Base-by-base conservation (phyloP, 1,140 invertebrate genomes). In the Drosophila micromelanica region DNA sequence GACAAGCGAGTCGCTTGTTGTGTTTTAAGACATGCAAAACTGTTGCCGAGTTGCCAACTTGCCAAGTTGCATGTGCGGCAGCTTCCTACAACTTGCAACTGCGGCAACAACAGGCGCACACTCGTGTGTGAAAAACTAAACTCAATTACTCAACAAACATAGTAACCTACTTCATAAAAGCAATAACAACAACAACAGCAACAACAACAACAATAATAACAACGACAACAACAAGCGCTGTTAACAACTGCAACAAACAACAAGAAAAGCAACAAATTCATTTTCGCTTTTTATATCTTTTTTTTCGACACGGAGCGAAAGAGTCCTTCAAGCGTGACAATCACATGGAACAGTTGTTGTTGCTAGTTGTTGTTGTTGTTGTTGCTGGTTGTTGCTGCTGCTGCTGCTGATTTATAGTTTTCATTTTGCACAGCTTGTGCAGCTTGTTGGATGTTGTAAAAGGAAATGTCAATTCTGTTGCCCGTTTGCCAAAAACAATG, bases 321-420 rank as follows among this genome's bases (percentile, higher is more conserved):
- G 87, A 89, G 84, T 89, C 84, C 84, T 89, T 89, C 84, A 89
- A 89, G 84, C 84, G 84, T 89, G 84, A 89, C 84, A 87, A 87
- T 89, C 84, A 89, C 84, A 82, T 87, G 84, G 62, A 79, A 73
- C 72, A 71, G 72, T 76, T 61, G 57, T 56, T 45, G 69, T 57
- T 55, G 40, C 17, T 17, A 2, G 1, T 32, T 38, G 30, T 35
- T 30, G 56, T 13, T 54, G 64, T 52, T 49, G 70, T 37, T 51
- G 65, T 46, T 77, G 63, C 12, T 70, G 38, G 73, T 43, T 80
- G 75, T 78, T 23, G 20, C 20, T 30, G 80, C 17, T 54, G 79
- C 27, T 79, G 76, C 59, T 76, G 78, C 84, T 87, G 82, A 87
- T 89, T 87, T 87, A 87, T 87, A 86, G 82, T 87, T 87, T 87